A percentile compares a stretch with the other conserved stretches of the same genome.
phyloP scores from a whole-genome alignment of 2,113 vertebrate species.

The Bubo scandiacus region DNA sequence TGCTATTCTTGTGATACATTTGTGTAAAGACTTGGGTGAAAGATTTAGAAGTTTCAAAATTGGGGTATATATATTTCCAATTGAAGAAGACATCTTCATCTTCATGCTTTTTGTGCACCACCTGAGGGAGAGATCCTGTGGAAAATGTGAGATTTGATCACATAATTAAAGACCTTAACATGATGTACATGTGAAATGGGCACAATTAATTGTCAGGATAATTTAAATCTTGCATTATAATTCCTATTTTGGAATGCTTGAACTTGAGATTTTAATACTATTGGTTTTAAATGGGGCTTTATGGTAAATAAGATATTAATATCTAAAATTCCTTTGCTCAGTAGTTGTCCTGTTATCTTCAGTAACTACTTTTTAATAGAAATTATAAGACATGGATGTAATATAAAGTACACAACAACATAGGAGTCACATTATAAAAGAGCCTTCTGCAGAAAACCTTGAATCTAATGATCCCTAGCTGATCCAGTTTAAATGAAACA shows the following conservation, averaged over 20 bases:
- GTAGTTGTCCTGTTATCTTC: neutral
- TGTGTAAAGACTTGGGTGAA: neutral
- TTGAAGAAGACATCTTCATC: neutral
- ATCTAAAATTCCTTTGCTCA: neutral
- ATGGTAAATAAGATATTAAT: neutral
- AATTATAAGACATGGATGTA: neutral
- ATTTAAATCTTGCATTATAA: neutral
- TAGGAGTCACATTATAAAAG: neutral
- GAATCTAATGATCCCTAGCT: neutral
- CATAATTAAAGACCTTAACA: neutral
- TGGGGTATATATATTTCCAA: neutral
- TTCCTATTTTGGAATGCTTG: neutral
- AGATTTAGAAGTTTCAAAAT: neutral
- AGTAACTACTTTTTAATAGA: neutral
- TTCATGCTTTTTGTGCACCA: neutral
- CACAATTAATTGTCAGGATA: neutral
- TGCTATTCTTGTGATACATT: neutral
- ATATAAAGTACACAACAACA: neutral
- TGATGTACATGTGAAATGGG: neutral
- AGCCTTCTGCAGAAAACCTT: neutral
- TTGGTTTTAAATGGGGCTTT: neutral
- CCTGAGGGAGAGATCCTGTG: neutral
- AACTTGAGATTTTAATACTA: neutral
- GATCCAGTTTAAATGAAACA: conserved; percentile 8
- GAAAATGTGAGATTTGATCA: neutral